Conservation (phyloP, 2,888 invertebrate species). For the Prenolepis imparis region DNA sequence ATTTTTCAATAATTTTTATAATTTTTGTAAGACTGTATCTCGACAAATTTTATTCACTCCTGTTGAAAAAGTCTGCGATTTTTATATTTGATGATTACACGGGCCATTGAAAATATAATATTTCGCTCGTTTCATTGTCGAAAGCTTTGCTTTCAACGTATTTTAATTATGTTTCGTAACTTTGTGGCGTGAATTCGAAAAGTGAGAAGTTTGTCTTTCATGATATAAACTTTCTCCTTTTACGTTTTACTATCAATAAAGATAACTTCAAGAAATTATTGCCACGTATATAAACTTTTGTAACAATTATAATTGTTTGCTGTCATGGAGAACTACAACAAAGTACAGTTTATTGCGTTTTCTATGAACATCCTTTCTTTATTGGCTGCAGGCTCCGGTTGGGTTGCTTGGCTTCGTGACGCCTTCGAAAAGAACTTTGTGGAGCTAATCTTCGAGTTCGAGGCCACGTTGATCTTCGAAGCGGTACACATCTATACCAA, state of each 20-base stretch:
- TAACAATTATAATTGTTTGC: slow-evolving; percentile 32
- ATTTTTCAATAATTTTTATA: neutral
- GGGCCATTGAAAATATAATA: neutral
- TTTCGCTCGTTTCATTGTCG: neutral
- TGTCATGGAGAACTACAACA: slow-evolving; percentile 3
- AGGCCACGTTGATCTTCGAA: slow-evolving; percentile 90
- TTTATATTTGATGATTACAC: neutral
- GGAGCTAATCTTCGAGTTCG: slow-evolving; percentile 91
- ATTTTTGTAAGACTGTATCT: neutral
- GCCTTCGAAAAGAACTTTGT: slow-evolving; percentile 87
- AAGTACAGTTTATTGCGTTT: slow-evolving; percentile 26
- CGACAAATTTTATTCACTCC: neutral
- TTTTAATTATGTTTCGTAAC: slow-evolving; percentile 15
- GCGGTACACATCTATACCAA: slow-evolving; percentile 90
- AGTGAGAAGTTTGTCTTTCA: slow-evolving; percentile 16
- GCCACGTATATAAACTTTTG: neutral
- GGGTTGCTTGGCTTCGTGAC: slow-evolving; percentile 92
- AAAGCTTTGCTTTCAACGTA: neutral
- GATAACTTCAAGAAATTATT: neutral
- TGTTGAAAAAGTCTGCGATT: neutral
- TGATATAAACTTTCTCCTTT: slow-evolving; percentile 23
- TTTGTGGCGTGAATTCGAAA: slow-evolving; percentile 9
- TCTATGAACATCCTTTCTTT: slow-evolving; percentile 28
- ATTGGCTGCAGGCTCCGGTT: slow-evolving; percentile 89
- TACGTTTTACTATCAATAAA: neutral